Evolutionary conservation across 2,113 vertebrate species (phyloP).

Genomic region (Rhinoderma darwinii): DNA sequence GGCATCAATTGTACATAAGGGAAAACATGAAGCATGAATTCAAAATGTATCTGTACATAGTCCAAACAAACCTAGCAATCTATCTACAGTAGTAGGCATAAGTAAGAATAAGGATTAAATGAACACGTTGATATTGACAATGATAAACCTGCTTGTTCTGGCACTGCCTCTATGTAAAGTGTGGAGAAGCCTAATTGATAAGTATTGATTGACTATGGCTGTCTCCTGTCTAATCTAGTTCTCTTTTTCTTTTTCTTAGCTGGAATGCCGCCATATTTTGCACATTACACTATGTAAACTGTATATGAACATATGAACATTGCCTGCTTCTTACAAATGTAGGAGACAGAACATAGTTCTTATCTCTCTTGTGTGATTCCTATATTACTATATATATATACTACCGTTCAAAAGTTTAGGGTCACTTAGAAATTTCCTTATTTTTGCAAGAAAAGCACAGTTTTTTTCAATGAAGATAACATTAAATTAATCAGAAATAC

Average conservation of each 20-base stretch:
- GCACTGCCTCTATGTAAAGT: slow-evolving; percentile 37
- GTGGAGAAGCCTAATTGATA: slow-evolving; percentile 49
- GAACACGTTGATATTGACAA: neutral
- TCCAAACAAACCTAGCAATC: neutral
- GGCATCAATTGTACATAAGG: neutral
- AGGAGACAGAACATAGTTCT: too few relatives aligned
- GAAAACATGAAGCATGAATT: neutral
- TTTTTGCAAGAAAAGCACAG: too few relatives aligned
- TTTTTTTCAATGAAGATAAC: too few relatives aligned
- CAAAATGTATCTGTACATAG: neutral
- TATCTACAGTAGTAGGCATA: neutral
- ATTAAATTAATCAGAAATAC: too few relatives aligned
- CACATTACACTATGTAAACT: neutral
- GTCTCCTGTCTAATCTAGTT: slow-evolving; percentile 32
- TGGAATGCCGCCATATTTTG: slow-evolving; percentile 14
- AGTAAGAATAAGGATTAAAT: neutral
- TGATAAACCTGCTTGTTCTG: slow-evolving; percentile 46
- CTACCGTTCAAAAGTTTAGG: too few relatives aligned
- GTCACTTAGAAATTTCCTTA: too few relatives aligned
- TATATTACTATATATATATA: too few relatives aligned
- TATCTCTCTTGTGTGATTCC: neutral
- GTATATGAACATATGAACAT: neutral
- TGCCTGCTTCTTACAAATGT: neutral
- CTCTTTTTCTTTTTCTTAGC: slow-evolving; percentile 6
- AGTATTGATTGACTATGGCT: slow-evolving; percentile 50